phyloP scores from a whole-genome alignment of 1,140 invertebrate species.

The Drosophila auraria region DNA sequence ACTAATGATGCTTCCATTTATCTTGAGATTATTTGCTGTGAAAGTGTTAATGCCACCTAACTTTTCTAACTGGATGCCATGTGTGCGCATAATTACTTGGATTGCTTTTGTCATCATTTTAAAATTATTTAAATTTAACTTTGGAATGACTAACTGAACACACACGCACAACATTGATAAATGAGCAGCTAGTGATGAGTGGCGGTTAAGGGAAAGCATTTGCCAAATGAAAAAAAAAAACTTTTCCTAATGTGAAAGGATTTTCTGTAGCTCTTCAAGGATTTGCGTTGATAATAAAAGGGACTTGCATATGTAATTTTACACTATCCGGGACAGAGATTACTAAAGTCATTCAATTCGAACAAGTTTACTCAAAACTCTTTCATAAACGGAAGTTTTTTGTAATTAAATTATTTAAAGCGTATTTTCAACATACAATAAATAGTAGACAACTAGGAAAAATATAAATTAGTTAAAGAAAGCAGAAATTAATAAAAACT shows the following conservation, averaged over 20 bases:
- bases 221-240: constrained; percentile 38
- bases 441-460: too few species aligned
- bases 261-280: background rate
- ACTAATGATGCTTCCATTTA: constrained; percentile 63
- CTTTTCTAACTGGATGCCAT: constrained; percentile 32
- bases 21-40: constrained; percentile 31
- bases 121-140: constrained; percentile 62
- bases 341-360: background rate
- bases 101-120: constrained; percentile 59
- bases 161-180: constrained; percentile 34
- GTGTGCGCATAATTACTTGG: constrained; percentile 59
- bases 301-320: constrained; percentile 44
- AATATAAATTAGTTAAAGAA: too few species aligned
- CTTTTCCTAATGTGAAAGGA: constrained; percentile 3
- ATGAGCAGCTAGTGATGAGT: constrained; percentile 38
- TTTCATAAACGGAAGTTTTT: background rate
- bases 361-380: background rate
- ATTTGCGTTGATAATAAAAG: constrained; percentile 24
- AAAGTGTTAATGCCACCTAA: constrained; percentile 46
- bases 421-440: too few species aligned
- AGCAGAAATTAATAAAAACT: background rate
- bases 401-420: too few species aligned
- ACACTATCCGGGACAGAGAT: background rate
- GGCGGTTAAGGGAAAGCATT: background rate
- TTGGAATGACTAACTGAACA: constrained; percentile 36